Evolutionary conservation across 2,797 vertebrate genomes (phyloP).

Genomic region (Notolabrus celidotus): DNA sequence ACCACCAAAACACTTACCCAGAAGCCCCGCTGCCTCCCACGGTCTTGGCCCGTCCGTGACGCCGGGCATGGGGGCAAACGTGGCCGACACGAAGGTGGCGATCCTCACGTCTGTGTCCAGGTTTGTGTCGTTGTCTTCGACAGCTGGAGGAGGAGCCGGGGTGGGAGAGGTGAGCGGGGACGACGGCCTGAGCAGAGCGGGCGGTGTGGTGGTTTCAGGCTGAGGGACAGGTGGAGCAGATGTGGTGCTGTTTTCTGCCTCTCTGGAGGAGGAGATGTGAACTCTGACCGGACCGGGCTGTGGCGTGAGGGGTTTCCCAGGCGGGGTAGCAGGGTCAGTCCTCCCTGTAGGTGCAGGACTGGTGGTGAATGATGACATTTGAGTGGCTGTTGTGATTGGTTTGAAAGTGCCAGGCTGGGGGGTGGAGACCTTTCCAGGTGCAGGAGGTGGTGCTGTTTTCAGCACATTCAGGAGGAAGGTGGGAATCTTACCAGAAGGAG

Average conservation of each 20-base stretch:
- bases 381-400: slow-evolving; percentile 34
- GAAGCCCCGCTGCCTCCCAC: slow-evolving; percentile 82
- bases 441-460: slow-evolving; percentile 65
- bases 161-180: slow-evolving; percentile 43
- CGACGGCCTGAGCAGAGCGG: slow-evolving; percentile 13
- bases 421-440: slow-evolving; percentile 67
- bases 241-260: slow-evolving; percentile 52
- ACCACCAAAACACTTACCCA: slow-evolving; percentile 69
- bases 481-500: slow-evolving; percentile 56
- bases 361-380: slow-evolving; percentile 10
- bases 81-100: slow-evolving; percentile 79
- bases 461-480: slow-evolving; percentile 43
- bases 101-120: slow-evolving; percentile 58
- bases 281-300: slow-evolving; percentile 30
- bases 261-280: slow-evolving; percentile 20
- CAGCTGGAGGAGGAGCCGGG: slow-evolving; percentile 18
- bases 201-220: slow-evolving; percentile 36
- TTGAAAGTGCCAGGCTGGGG: slow-evolving; percentile 30
- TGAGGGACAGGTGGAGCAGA: slow-evolving; percentile 42
- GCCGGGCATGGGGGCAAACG: slow-evolving; percentile 84
- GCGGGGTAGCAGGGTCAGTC: not conserved
- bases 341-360: slow-evolving; percentile 27
- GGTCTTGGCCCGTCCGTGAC: slow-evolving; percentile 76
- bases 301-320: slow-evolving; percentile 36
- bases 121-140: slow-evolving; percentile 47